Conservation (phyloP, 2,888 invertebrate genomes). For the Anagyrus pseudococci region DNA sequence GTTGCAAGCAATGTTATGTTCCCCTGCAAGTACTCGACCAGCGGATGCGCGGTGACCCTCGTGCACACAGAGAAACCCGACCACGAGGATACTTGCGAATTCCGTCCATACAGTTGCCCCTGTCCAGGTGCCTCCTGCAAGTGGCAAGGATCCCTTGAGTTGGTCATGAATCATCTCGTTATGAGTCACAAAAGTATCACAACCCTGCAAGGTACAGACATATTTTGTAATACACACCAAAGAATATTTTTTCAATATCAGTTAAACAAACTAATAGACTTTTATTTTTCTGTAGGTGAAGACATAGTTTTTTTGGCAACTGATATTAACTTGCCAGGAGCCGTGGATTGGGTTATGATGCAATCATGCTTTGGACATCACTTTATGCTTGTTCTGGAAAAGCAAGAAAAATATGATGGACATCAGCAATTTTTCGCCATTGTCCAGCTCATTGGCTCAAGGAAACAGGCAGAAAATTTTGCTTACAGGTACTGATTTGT, state of each 20-base stretch:
- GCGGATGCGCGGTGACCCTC: conserved; percentile 91
- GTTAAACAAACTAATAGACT: no score
- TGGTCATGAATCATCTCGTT: conserved; percentile 98
- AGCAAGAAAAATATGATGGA: conserved; percentile 97
- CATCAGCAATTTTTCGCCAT: conserved; percentile 98
- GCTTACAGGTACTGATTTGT: conserved; percentile 76
- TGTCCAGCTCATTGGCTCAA: conserved; percentile 97
- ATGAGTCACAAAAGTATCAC: conserved; percentile 98
- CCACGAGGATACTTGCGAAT: conserved; percentile 98
- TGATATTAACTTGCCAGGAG: conserved; percentile 98
- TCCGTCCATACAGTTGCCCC: conserved; percentile 97
- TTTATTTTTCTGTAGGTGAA: conserved; percentile 73
- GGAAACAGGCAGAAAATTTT: conserved; percentile 99
- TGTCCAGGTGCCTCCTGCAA: conserved; percentile 99
- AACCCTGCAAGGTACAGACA: conserved; percentile 84
- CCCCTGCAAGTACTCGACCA: conserved; percentile 97
- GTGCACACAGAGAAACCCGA: conserved; percentile 98
- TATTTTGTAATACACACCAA: background rate
- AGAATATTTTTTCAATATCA: background rate
- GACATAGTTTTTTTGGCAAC: conserved; percentile 99
- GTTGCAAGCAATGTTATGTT: conserved; percentile 98
- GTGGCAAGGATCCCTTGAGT: conserved; percentile 97
- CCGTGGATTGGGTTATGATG: conserved; percentile 99
- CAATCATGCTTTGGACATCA: conserved; percentile 99
- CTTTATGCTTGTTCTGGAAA: conserved; percentile 99